phyloP scores from a whole-genome alignment of 2,113 vertebrate species.

The human region DNA sequence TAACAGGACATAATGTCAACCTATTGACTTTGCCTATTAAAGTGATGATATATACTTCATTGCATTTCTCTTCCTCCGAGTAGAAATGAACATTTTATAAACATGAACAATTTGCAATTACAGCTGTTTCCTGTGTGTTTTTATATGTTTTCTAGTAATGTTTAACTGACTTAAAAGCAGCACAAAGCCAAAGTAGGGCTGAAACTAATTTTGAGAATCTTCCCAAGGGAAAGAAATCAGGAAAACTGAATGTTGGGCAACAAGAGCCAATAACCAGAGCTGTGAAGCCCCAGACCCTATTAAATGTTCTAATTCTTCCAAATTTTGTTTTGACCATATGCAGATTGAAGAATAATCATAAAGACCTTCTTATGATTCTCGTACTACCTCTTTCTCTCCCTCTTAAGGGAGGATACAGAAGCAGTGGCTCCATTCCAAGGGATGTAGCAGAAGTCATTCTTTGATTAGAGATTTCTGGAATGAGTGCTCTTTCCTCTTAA shows the following conservation, averaged over 20 bases:
- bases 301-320: not conserved
- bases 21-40: not conserved
- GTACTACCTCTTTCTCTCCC: not conserved
- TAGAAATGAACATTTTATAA: not conserved
- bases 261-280: not conserved
- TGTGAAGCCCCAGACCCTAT: not conserved
- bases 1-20: not conserved
- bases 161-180: slow-evolving; percentile 23
- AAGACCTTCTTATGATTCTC: not conserved
- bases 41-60: not conserved
- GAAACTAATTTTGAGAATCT: not conserved
- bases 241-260: not conserved
- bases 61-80: not conserved
- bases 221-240: not conserved
- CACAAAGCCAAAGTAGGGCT: not conserved
- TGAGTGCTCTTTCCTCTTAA: not conserved
- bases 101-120: not conserved
- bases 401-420: not conserved
- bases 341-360: not conserved
- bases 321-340: not conserved
- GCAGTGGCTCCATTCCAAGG: not conserved
- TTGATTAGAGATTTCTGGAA: not conserved
- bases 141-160: not conserved
- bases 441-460: not conserved
- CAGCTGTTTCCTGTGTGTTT: not conserved